phyloP scores from a whole-genome alignment of 2,113 vertebrate species.

The Gymnarchus niloticus region DNA sequence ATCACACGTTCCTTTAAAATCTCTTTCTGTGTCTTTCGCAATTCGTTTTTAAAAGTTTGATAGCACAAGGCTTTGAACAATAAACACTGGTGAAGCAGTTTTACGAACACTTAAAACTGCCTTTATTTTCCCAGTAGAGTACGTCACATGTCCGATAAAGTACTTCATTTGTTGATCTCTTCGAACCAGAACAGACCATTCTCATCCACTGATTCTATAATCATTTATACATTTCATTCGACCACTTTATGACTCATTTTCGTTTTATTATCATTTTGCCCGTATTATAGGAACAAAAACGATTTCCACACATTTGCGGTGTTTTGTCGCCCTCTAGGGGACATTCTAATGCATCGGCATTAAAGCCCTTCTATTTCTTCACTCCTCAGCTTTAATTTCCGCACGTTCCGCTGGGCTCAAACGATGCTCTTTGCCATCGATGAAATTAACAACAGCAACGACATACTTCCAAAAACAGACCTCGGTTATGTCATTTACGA shows the following conservation, averaged over 20 bases:
- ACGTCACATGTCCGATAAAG: too few relatives aligned
- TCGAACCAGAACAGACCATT: neutral
- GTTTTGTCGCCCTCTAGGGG: constrained; percentile 27
- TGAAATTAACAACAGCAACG: constrained; percentile 63
- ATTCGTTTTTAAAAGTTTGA: neutral
- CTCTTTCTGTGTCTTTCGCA: neutral
- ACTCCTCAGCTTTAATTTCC: constrained; percentile 71
- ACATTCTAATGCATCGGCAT: constrained; percentile 4
- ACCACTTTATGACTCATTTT: neutral
- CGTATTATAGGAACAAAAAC: neutral
- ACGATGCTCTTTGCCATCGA: constrained; percentile 76
- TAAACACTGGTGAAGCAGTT: neutral
- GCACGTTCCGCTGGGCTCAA: constrained; percentile 73
- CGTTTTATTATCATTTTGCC: neutral
- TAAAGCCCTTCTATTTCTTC: neutral
- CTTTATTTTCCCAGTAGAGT: too few relatives aligned
- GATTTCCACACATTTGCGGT: neutral
- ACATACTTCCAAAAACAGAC: constrained; percentile 66
- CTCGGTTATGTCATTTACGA: constrained; percentile 78
- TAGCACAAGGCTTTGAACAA: neutral
- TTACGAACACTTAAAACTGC: neutral
- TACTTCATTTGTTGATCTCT: neutral
- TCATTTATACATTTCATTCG: neutral
- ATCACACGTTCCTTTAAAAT: neutral
- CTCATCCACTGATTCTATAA: neutral